phyloP scores from a whole-genome alignment of 2,113 vertebrate genomes.

The Chiloscyllium plagiosum region DNA sequence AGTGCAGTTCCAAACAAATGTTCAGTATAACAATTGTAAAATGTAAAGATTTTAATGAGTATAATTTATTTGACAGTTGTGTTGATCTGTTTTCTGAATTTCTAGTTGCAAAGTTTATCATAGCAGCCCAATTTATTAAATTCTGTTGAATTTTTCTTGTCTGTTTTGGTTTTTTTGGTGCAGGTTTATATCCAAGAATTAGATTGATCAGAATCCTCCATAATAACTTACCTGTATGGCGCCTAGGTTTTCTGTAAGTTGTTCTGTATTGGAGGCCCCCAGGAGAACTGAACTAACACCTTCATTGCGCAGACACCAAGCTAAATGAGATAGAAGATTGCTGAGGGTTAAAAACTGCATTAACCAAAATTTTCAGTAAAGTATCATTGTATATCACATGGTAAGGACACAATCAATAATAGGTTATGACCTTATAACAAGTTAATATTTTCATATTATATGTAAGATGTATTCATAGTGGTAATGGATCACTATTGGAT shows the following conservation, averaged over 20 bases:
- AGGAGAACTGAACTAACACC: constrained; percentile 94
- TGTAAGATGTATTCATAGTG: not conserved
- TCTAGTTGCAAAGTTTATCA: not conserved
- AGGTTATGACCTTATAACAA: not conserved
- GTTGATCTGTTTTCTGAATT: not conserved
- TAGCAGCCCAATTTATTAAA: not conserved
- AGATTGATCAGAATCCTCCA: not conserved
- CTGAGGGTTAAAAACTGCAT: not conserved
- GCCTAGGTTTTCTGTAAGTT: constrained; percentile 92
- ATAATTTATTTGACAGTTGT: not conserved
- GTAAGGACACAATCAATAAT: not conserved
- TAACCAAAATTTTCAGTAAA: not conserved
- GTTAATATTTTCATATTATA: constrained; percentile 1
- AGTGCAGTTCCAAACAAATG: not conserved
- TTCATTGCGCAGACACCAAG: constrained; percentile 94
- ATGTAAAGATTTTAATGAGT: not conserved
- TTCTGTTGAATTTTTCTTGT: not conserved
- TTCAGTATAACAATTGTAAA: not conserved
- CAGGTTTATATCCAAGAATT: not conserved
- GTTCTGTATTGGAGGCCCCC: constrained; percentile 89
- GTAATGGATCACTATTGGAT: not conserved
- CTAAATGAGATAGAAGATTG: constrained; percentile 53
- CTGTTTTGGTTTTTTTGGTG: not conserved
- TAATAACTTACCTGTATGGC: constrained; percentile 81
- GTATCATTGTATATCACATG: not conserved